Evolutionary conservation across 2,888 invertebrate species (phyloP), one percentile per base, ranked within the genome.

Genomic region (Hemistola chrysoprasaria): DNA sequence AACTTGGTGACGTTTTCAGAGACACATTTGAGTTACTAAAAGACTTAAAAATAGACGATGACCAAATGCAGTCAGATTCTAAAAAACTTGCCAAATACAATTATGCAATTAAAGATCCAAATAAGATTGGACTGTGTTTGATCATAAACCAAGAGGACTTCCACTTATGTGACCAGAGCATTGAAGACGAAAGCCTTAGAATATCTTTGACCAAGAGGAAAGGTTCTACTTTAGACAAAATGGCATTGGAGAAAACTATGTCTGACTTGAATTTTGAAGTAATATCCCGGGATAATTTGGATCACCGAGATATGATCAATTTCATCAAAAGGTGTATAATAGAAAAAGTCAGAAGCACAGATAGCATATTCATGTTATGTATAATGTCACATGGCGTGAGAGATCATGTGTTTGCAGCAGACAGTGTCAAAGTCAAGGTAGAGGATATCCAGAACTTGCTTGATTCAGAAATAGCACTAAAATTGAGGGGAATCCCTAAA

Each of bases 61-160:
- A 56, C 50, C 23, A 40, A 50, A 29, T 50, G 56, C 74, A 78
- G 60, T 67, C 80, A 7, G 85, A 86, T 35, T 71, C 65, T 3
- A 69, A 53, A 41, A 47, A 45, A 22, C 23, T 57, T 5, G 45
- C 33, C 20, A 64, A 54, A 26, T 70, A 75, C 47, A 53, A 59
- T 11, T 88, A 85, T 61, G 44, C 56, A 38, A 85, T 88, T 16
- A 78, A 73, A 47, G 73, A 81, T 46, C 55, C 60, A n/a, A 59
- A 72, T 6, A 70, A 71, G 46, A 47, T 85, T 44, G 88, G 88
- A 22, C 53, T 86, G 3, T 87, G 87, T 52, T 70, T 79, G 22
- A 81, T 88, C 31, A 79, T 88, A 42, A 88, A 87, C 56, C 81
- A 84, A 56, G 84, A 84, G 59, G 66, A 72, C 16, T 87, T 87